These are phyloP conservation scores for Astyanax mexicanus DNA, from an alignment of 2,797 vertebrate genomes.

Conservation along the genomic window DNA sequence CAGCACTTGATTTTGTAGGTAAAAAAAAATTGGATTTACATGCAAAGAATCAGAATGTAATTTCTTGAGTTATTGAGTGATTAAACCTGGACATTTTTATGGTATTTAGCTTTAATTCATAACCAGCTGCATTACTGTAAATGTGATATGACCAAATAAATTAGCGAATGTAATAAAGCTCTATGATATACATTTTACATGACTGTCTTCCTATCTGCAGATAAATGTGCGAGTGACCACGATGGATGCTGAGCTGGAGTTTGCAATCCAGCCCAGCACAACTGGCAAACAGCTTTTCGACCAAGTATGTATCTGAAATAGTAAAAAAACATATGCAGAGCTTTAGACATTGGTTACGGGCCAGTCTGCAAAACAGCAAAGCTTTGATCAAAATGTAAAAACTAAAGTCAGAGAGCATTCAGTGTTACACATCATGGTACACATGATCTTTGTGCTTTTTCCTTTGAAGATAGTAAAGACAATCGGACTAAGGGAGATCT, in stretches of 20 bases:
- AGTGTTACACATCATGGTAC: neutral
- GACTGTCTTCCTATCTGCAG: conserved; percentile 71
- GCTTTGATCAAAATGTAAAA: neutral
- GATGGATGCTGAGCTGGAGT: conserved; percentile 98
- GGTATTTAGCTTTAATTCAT: neutral
- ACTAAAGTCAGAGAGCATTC: neutral
- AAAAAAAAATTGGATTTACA: conserved; percentile 1
- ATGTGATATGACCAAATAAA: neutral
- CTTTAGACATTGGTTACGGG: neutral
- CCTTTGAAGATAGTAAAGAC: conserved; percentile 91
- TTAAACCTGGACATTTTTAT: neutral
- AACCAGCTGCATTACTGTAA: neutral
- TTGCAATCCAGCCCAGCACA: conserved; percentile 96
- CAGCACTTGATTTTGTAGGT: neutral
- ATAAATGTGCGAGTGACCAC: conserved; percentile 96
- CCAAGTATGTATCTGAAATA: conserved; percentile 80
- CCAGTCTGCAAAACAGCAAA: neutral
- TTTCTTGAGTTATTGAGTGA: too few species aligned
- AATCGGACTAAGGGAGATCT: conserved; percentile 95
- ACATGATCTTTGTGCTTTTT: conserved; percentile 12
- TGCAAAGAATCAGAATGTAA: neutral
- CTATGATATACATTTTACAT: neutral
- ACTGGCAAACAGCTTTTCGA: conserved; percentile 98
- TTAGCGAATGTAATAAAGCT: neutral
- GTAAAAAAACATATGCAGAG: neutral